Evolutionary conservation across 2,113 vertebrate species (phyloP).

Genomic region (Rafetus swinhoei): DNA sequence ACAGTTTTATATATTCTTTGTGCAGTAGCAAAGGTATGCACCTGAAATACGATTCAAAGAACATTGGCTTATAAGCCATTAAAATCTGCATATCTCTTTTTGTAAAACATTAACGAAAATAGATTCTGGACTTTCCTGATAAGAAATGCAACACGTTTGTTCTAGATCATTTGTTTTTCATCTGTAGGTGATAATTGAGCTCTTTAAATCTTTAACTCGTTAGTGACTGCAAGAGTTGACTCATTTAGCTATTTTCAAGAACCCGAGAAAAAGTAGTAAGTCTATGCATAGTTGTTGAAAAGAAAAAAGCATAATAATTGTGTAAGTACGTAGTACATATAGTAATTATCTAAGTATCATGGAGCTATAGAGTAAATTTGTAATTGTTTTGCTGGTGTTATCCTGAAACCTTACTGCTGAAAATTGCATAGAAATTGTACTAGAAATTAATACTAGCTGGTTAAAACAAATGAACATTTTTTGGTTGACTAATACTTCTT

Average conservation of each 20-base stretch:
- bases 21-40: fast-evolving
- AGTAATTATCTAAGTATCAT: neutral
- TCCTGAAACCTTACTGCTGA: neutral
- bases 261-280: neutral
- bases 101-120: neutral
- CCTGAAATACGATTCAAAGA: neutral
- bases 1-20: neutral
- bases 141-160: neutral
- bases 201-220: neutral
- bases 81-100: neutral
- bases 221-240: neutral
- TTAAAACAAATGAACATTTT: slow-evolving; percentile 42
- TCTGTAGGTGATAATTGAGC: neutral
- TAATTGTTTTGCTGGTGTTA: neutral
- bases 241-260: neutral
- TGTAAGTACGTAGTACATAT: neutral
- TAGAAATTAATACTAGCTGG: neutral
- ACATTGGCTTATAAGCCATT: neutral
- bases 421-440: neutral
- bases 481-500: neutral
- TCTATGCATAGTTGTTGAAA: fast-evolving
- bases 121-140: neutral
- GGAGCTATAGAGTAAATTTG: neutral
- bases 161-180: neutral
- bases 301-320: neutral